Base-by-base conservation (phyloP, 2,888 invertebrate genomes). In the Laspeyria flexula region DNA sequence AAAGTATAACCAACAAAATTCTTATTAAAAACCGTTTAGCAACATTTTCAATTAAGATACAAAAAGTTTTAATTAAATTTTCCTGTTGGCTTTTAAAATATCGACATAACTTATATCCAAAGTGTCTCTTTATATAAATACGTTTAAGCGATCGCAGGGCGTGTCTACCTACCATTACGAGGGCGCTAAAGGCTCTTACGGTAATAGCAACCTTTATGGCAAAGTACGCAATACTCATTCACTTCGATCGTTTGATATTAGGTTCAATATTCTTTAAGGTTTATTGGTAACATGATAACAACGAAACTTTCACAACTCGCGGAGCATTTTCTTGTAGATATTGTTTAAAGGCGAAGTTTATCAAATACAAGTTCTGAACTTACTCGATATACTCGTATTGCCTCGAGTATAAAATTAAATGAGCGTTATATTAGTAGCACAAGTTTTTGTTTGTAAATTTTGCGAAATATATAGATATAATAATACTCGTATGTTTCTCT, bases 201-300 rank as follows among this genome's bases (percentile, higher is more conserved):
- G 16, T 48, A 49, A 46, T 33, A 49, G 64, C 35, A 21, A 37
- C 38, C 30, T 38, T 38, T 31, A 38, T 18, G 23, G 15, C 15
- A 45, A n/a, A 43, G 29, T 43, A 12, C 29, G 30, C 23, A 15
- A 23, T 44, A 23, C 30, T 44, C 29, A 18, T 43, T 45, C 23
- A 38, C 10, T 33, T 6, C 4, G 5, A 3, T 40, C 30, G 29
- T 60, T 63, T 43, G 30, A 55, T 51, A 49, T 53, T 39, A 34
- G 48, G 41, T 52, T 35, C 31, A 43, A 45, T 51, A 43, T 35
- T 38, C 23, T 48, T 42, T 43, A 42, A 56, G 48, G 48, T 52
- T 46, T 29, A 15, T 25, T 7, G 25, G 7, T 25, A 7, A 25
- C 25, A 25, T 25, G 25, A 25, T 25, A 25, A 7, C 25, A 7